phyloP scores from a whole-genome alignment of 2,888 invertebrate genomes.

The Nomada hirtipes region DNA sequence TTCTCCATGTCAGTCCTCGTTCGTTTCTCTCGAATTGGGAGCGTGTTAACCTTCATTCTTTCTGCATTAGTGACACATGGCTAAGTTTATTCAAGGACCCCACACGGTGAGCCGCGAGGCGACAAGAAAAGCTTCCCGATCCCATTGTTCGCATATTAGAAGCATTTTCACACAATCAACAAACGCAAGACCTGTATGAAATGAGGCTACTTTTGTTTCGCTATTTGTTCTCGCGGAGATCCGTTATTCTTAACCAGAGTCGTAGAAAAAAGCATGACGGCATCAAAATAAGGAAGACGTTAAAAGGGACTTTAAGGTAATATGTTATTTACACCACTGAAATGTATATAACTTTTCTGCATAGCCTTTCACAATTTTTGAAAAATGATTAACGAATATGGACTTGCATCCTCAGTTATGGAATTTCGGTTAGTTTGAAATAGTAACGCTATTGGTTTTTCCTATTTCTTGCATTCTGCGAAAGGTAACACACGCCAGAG shows the following conservation, averaged over 20 bases:
- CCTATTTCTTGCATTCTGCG: conserved; percentile 26
- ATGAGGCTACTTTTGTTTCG: conserved; percentile 10
- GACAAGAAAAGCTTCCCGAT: conserved; percentile 17
- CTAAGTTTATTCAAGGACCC: conserved; percentile 58
- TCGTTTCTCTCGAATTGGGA: conserved; percentile 27
- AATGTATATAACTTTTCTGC: too few species aligned
- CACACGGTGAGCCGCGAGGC: conserved; percentile 26
- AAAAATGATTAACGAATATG: too few species aligned
- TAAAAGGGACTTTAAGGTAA: too few species aligned
- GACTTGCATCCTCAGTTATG: too few species aligned
- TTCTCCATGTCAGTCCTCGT: conserved; percentile 21
- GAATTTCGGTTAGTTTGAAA: neutral
- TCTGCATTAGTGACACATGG: conserved; percentile 66
- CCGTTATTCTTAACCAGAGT: neutral
- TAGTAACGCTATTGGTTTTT: neutral
- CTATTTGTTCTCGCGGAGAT: neutral
- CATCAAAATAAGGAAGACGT: neutral
- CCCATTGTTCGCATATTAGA: conserved; percentile 42
- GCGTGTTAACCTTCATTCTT: conserved; percentile 66
- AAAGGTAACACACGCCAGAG: conserved; percentile 3
- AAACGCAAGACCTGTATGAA: neutral
- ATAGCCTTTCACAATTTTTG: too few species aligned
- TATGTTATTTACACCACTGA: too few species aligned
- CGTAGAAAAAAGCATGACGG: neutral
- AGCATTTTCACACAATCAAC: conserved; percentile 36